Conservation (phyloP, 2,797 vertebrate genomes). For the Sebastiscus albofasciatus region DNA sequence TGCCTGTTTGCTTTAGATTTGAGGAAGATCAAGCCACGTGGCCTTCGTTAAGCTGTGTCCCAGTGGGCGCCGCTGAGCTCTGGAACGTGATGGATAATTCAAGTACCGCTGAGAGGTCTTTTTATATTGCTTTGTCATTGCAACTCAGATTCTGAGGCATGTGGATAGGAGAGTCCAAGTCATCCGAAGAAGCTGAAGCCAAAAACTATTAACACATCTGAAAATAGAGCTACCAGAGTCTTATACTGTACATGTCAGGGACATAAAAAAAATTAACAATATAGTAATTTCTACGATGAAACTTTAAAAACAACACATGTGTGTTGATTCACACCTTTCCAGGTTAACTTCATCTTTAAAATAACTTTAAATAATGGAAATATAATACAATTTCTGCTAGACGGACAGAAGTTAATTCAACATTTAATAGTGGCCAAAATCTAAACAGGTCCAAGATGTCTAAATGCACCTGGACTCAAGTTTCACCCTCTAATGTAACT, state of each 20-base stretch:
- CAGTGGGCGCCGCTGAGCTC: conserved; percentile 20
- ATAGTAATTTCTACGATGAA: background rate
- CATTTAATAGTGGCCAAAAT: background rate
- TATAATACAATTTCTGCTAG: background rate
- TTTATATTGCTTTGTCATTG: conserved; percentile 17
- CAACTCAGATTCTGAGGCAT: background rate
- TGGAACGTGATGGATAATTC: background rate
- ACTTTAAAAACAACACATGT: background rate
- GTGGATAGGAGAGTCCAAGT: background rate
- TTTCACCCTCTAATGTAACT: background rate
- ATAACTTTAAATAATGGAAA: background rate
- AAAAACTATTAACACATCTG: background rate
- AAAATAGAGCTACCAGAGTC: background rate
- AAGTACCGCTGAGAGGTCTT: background rate
- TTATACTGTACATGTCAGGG: background rate
- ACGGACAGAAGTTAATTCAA: background rate
- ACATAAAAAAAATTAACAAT: background rate
- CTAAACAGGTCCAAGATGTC: background rate
- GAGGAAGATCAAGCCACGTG: conserved; percentile 61
- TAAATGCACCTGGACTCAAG: background rate
- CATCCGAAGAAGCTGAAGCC: background rate
- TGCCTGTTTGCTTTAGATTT: conserved; percentile 79
- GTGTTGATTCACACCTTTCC: too few species aligned
- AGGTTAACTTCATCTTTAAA: background rate
- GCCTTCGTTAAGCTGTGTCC: conserved; percentile 49